phyloP scores from a whole-genome alignment of 2,113 vertebrate genomes.

The Chionomys nivalis region DNA sequence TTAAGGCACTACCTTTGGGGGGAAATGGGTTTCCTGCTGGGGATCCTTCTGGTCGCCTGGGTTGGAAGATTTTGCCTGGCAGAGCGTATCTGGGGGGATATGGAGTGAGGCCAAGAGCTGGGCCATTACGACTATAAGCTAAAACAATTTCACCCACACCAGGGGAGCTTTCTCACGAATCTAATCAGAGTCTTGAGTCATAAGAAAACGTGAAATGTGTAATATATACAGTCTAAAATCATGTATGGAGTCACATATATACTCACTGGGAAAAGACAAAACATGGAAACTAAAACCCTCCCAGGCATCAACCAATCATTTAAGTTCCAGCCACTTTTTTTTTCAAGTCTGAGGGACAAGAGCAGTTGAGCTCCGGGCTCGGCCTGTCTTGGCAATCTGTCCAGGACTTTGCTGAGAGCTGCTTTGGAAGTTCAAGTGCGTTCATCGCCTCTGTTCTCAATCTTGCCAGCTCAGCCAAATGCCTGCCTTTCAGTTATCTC shows the following conservation, averaged over 20 bases:
- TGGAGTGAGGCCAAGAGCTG: background rate
- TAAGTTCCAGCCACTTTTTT: background rate
- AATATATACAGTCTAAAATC: background rate
- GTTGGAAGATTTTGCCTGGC: background rate
- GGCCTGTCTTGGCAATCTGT: background rate
- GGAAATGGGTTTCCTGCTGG: background rate
- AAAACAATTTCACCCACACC: background rate
- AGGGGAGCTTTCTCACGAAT: background rate
- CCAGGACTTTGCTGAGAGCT: background rate
- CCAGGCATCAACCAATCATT: background rate
- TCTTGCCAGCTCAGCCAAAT: conserved; percentile 44
- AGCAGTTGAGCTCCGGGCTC: background rate
- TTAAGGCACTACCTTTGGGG: background rate
- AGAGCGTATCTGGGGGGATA: background rate
- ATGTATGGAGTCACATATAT: background rate
- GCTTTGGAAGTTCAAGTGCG: background rate
- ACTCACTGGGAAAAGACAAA: background rate
- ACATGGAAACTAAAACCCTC: background rate
- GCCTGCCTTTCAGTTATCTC: conserved; percentile 46
- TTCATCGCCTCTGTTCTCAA: background rate
- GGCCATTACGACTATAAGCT: background rate
- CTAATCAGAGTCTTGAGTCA: background rate
- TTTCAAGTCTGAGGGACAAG: conserved; percentile 5
- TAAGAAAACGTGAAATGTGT: background rate
- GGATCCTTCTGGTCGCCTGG: background rate